Conservation (phyloP, 1,140 invertebrate species). For the Zeugodacus cucurbitae region DNA sequence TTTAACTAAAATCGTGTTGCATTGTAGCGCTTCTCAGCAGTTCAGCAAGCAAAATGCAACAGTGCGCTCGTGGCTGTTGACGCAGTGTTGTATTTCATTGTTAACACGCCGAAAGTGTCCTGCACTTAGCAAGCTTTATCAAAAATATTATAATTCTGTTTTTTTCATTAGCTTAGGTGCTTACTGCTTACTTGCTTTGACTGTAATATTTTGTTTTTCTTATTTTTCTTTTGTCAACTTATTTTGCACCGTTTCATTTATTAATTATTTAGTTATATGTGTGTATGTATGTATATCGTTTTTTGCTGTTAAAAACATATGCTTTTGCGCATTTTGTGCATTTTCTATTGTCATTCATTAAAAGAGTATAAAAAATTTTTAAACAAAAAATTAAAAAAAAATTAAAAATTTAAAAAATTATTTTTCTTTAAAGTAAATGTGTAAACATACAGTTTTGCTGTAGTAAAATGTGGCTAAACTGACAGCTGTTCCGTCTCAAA, state of each 20-base stretch:
- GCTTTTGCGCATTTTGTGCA: background rate
- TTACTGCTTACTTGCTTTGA: too few relatives aligned
- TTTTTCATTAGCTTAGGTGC: too few relatives aligned
- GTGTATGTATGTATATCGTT: background rate
- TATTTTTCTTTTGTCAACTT: background rate
- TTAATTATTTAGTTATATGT: background rate
- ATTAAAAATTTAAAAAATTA: background rate
- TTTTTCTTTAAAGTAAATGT: background rate
- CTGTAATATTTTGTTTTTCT: too few relatives aligned
- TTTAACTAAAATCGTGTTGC: background rate
- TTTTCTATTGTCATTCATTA: background rate
- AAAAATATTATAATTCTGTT: background rate
- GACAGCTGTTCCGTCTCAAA: too few relatives aligned
- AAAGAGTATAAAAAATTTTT: background rate
- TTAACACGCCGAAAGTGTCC: background rate
- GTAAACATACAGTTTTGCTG: too few relatives aligned
- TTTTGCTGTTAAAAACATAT: background rate
- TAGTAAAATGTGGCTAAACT: too few relatives aligned
- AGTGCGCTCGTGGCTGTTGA: background rate
- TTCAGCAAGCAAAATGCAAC: background rate
- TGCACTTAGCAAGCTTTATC: background rate
- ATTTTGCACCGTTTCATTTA: background rate
- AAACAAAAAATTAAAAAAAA: background rate
- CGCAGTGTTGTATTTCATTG: background rate
- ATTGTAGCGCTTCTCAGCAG: background rate